These are phyloP conservation scores for Nephrotoma appendiculata DNA, from an alignment of 2,888 invertebrate species.

Conservation along the genomic window DNA sequence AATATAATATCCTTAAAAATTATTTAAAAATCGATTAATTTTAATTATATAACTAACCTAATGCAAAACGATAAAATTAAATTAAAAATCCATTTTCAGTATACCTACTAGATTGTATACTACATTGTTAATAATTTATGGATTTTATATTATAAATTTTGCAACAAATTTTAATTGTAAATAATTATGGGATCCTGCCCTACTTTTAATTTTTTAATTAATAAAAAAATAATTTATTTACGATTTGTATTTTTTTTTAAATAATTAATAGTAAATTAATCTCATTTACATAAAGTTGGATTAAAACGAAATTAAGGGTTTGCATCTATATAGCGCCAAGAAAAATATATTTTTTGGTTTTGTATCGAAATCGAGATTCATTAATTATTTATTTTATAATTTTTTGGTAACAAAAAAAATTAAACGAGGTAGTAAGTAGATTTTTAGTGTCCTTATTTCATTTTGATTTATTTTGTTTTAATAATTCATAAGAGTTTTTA, in stretches of 20 bases:
- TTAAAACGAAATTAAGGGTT: neutral
- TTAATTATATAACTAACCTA: neutral
- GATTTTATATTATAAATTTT: neutral
- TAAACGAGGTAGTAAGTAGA: neutral
- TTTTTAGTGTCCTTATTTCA: neutral
- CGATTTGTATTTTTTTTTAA: neutral
- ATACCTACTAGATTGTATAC: neutral
- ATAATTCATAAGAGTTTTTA: neutral
- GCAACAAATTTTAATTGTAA: neutral
- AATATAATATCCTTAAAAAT: neutral
- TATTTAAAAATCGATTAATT: neutral
- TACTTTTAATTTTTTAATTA: neutral
- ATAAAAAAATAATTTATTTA: neutral
- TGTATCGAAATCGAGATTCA: neutral
- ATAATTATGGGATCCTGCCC: neutral
- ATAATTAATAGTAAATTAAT: neutral
- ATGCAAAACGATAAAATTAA: neutral
- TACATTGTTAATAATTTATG: neutral
- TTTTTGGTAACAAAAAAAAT: neutral
- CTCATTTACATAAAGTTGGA: neutral
- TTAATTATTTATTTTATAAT: neutral
- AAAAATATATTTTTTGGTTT: neutral
- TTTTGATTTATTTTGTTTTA: neutral
- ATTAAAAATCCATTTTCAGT: neutral
- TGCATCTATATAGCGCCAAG: neutral